phyloP scores from a whole-genome alignment of 2,888 invertebrate species.

The Merodon equestris region DNA sequence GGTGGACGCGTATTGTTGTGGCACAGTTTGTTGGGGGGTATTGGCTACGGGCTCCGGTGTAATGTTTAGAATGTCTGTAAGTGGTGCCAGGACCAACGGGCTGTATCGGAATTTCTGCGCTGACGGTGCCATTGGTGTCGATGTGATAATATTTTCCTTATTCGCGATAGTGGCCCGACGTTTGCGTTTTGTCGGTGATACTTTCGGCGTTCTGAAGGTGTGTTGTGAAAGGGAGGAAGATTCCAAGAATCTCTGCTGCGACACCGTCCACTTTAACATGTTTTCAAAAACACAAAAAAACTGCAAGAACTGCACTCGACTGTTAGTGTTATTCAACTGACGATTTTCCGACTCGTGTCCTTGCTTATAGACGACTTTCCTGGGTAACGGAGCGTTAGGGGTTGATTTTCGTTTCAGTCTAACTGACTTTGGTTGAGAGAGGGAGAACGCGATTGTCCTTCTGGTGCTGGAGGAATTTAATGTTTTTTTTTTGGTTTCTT shows the following conservation, averaged over 20 bases:
- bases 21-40: conserved; percentile 55
- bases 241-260: conserved; percentile 72
- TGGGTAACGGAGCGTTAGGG: conserved; percentile 23
- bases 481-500: too few species aligned
- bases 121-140: conserved; percentile 73
- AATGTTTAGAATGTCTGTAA: conserved; percentile 74
- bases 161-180: conserved; percentile 75
- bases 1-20: conserved; percentile 74
- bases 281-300: conserved; percentile 3
- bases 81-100: conserved; percentile 74
- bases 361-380: conserved; percentile 22
- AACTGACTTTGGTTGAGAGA: not conserved
- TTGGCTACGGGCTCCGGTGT: conserved; percentile 70
- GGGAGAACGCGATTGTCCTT: conserved; percentile 4
- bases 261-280: conserved; percentile 78
- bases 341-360: conserved; percentile 17
- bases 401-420: conserved; percentile 21
- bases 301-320: conserved; percentile 33
- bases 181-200: conserved; percentile 64
- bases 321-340: conserved; percentile 47
- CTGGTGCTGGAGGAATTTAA: conserved; percentile 11
- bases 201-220: conserved; percentile 22
- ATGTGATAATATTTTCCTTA: conserved; percentile 75
- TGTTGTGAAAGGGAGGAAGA: conserved; percentile 66
- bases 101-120: conserved; percentile 70